A percentile compares a stretch with the other conserved stretches of the same genome.
These are phyloP conservation scores for Cyanistes caeruleus DNA, from an alignment of 2,113 vertebrate genomes.

Conservation along the genomic window DNA sequence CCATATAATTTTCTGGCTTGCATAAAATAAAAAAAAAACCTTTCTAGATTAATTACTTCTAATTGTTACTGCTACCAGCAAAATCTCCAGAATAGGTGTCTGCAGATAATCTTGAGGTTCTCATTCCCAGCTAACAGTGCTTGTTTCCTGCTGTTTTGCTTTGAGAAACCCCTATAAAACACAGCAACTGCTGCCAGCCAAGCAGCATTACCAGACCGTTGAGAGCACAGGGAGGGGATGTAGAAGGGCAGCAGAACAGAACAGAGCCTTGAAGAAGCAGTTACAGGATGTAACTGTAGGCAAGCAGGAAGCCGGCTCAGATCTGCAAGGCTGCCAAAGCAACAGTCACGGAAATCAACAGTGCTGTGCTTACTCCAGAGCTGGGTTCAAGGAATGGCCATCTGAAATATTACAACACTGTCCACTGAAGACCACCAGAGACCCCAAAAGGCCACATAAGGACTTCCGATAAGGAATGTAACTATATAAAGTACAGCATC, in stretches of 20 bases:
- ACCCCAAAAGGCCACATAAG: not conserved
- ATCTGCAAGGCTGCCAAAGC: not conserved
- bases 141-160: not conserved
- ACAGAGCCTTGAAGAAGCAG: not conserved
- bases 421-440: not conserved
- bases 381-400: not conserved
- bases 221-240: not conserved
- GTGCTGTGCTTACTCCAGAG: accelerated
- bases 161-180: not conserved
- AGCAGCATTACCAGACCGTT: too few relatives aligned
- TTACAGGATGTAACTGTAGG: not conserved
- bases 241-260: not conserved
- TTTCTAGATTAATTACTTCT: not conserved
- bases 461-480: not conserved
- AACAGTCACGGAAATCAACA: not conserved
- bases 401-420: not conserved
- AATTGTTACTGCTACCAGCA: not conserved
- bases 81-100: not conserved
- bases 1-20: accelerated
- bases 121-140: not conserved
- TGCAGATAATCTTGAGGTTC: not conserved
- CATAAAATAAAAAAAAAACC: not conserved
- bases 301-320: not conserved
- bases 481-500: not conserved
- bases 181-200: accelerated